Percentiles rank a stretch among this genome's conserved stretches.
phyloP scores from a whole-genome alignment of 1,140 invertebrate species.

The Drosophila lacertosa region DNA sequence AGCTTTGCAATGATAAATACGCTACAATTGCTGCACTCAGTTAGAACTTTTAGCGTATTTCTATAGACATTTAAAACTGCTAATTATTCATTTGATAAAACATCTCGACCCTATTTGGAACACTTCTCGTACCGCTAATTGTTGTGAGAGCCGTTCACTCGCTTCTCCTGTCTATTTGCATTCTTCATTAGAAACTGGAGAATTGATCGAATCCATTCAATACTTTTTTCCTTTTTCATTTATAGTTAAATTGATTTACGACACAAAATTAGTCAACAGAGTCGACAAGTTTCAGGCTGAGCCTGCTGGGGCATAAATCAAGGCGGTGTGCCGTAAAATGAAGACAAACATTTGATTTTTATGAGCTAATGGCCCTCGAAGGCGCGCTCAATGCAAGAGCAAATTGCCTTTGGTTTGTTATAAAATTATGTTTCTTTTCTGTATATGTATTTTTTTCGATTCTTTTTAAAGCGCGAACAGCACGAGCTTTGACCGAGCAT shows the following conservation, averaged over 20 bases:
- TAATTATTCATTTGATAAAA: background rate
- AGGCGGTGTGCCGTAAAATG: conserved; percentile 65
- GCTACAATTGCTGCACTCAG: too few species aligned
- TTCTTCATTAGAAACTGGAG: conserved; percentile 55
- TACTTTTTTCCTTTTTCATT: conserved; percentile 19
- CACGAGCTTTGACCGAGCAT: conserved; percentile 53
- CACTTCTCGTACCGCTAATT: conserved; percentile 59
- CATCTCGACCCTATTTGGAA: conserved; percentile 17
- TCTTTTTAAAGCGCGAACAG: conserved; percentile 62
- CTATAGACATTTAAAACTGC: background rate
- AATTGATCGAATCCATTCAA: conserved; percentile 62
- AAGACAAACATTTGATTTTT: conserved; percentile 80
- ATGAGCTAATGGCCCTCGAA: conserved; percentile 72
- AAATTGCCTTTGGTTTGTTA: conserved; percentile 57
- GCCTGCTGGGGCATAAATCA: conserved; percentile 62
- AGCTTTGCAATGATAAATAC: background rate
- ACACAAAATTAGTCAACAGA: conserved; percentile 75
- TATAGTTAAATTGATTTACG: conserved; percentile 79
- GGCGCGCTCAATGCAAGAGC: conserved; percentile 44
- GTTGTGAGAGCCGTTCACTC: conserved; percentile 50
- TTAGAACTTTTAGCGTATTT: too few species aligned
- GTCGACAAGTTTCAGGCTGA: conserved; percentile 43
- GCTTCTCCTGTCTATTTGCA: conserved; percentile 43
- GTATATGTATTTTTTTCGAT: conserved; percentile 6
- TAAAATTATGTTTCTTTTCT: conserved; percentile 46